phyloP scores from a whole-genome alignment of 2,113 vertebrate species.

The Pterophyllum scalare region DNA sequence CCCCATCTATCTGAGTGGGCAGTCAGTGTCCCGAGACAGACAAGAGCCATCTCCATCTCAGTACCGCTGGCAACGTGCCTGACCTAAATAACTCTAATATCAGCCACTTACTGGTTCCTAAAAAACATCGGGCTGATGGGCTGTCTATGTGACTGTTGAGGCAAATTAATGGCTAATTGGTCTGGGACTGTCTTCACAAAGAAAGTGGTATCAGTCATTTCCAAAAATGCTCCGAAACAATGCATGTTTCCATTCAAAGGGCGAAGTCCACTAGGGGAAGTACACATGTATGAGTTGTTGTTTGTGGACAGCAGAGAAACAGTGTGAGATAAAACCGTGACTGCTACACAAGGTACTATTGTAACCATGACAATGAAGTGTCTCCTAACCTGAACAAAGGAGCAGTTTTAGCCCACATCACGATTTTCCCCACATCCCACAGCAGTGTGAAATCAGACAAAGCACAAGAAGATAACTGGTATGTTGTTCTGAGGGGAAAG shows the following conservation, averaged over 20 bases:
- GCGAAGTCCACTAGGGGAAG: neutral
- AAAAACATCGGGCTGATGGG: slow-evolving; percentile 43
- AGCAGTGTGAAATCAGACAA: neutral
- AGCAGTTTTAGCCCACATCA: neutral
- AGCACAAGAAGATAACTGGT: neutral
- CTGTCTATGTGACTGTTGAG: slow-evolving; percentile 18
- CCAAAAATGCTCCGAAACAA: neutral
- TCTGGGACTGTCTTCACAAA: neutral
- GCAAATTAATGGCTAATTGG: slow-evolving; percentile 12
- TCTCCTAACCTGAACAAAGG: neutral
- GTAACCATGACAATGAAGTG: neutral
- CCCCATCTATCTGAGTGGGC: slow-evolving; percentile 42
- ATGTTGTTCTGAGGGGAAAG: neutral
- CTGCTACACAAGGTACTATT: neutral
- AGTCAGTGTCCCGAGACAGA: slow-evolving; percentile 30
- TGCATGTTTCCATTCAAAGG: neutral
- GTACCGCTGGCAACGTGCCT: slow-evolving; percentile 47
- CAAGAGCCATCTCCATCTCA: slow-evolving; percentile 41
- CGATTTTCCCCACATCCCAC: neutral
- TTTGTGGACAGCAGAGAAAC: neutral
- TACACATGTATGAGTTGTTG: neutral
- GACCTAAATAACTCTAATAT: slow-evolving; percentile 70
- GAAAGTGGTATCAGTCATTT: neutral
- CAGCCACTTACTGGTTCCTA: slow-evolving; percentile 27
- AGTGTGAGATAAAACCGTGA: neutral